Evolutionary conservation across 2,888 invertebrate genomes (phyloP).

Genomic region (Drosophila longiperda): DNA sequence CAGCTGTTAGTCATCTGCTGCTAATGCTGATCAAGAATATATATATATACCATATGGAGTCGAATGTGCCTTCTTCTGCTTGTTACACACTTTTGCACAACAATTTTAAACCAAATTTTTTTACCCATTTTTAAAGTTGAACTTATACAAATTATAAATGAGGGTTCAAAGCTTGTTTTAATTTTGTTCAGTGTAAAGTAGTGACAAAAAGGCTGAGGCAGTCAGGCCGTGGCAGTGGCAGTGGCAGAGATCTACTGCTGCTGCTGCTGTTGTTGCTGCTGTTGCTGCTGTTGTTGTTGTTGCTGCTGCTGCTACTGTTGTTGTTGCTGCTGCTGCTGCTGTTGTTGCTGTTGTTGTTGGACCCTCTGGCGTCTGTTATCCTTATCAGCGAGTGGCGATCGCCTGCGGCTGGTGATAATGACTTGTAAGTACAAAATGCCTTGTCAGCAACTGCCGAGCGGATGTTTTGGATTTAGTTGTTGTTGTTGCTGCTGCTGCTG

Average conservation of each 20-base stretch:
- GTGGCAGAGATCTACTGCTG: slow-evolving; percentile 5
- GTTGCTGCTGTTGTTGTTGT: neutral
- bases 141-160: neutral
- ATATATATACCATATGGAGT: neutral
- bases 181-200: neutral
- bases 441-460: slow-evolving; percentile 69
- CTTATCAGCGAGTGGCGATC: slow-evolving; percentile 72
- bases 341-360: neutral
- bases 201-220: neutral
- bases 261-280: neutral
- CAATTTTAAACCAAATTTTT: neutral
- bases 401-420: slow-evolving; percentile 81
- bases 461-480: slow-evolving; percentile 56
- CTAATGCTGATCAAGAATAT: neutral
- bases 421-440: slow-evolving; percentile 83
- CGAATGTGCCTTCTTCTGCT: neutral
- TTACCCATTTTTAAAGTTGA: rapidly evolving
- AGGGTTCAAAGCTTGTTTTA: neutral
- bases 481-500: slow-evolving; percentile 35
- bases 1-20: neutral
- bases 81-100: neutral
- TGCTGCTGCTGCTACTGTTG: neutral
- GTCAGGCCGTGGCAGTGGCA: neutral
- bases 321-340: neutral
- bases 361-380: slow-evolving; percentile 38